These are phyloP conservation scores for Bombylius discolor DNA, from an alignment of 2,888 invertebrate species.

Conservation along the genomic window DNA sequence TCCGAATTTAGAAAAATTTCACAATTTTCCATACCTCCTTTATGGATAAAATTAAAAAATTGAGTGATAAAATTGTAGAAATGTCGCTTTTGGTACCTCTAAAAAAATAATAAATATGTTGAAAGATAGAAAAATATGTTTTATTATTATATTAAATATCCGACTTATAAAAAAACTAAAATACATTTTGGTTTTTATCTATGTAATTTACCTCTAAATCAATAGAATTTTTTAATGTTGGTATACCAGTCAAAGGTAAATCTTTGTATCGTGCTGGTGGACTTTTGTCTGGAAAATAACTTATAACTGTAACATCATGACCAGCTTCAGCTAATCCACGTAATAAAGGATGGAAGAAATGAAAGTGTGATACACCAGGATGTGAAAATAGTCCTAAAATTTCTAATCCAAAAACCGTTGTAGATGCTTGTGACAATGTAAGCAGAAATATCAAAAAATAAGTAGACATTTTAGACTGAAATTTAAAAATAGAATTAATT, in stretches of 20 bases:
- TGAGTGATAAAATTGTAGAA: slow-evolving; percentile 27
- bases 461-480: too few species aligned
- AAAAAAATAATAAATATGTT: not conserved
- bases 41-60: slow-evolving; percentile 26
- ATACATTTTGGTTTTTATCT: not conserved
- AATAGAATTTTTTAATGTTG: slow-evolving; percentile 25
- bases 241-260: slow-evolving; percentile 22
- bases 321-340: slow-evolving; percentile 37
- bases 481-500: too few species aligned
- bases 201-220: slow-evolving; percentile 28
- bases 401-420: slow-evolving; percentile 14
- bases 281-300: slow-evolving; percentile 36
- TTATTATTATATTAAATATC: too few species aligned
- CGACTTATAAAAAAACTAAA: too few species aligned
- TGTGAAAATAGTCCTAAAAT: slow-evolving; percentile 38
- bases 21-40: slow-evolving; percentile 31
- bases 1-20: slow-evolving; percentile 28
- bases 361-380: slow-evolving; percentile 38
- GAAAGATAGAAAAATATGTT: too few species aligned
- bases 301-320: slow-evolving; percentile 39
- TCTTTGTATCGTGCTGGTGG: slow-evolving; percentile 31
- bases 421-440: too few species aligned
- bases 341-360: slow-evolving; percentile 38
- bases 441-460: too few species aligned
- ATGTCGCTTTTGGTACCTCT: slow-evolving; percentile 25